Percentiles rank a stretch among this genome's conserved stretches.
Conservation (phyloP, 23 tunicate genomes). For the Diplosoma virens region DNA sequence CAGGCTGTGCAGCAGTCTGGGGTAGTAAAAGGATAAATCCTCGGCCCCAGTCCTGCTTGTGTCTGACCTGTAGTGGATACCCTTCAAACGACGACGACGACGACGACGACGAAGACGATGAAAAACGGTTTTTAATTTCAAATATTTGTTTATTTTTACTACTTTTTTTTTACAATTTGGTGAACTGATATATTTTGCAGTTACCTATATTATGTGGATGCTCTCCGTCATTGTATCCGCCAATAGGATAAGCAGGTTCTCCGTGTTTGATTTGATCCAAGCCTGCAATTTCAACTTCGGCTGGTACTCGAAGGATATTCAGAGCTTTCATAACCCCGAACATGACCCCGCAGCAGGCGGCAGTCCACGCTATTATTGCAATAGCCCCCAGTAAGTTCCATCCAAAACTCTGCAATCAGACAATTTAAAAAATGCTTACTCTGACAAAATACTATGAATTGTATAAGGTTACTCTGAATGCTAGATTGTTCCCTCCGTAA, state of each 20-base stretch:
- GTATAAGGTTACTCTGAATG: not conserved
- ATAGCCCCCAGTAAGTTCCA: constrained; percentile 78
- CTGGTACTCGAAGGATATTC: constrained; percentile 60
- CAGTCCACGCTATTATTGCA: constrained; percentile 67
- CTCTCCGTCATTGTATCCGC: constrained; percentile 31
- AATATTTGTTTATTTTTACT: too few species aligned
- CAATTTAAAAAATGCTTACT: not conserved
- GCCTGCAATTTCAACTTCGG: constrained; percentile 59
- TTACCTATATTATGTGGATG: too few species aligned
- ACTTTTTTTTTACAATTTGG: too few species aligned
- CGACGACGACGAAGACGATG: too few species aligned
- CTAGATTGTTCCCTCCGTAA: constrained; percentile 7
- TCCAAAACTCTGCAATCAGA: constrained; percentile 68
- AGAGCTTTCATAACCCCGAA: constrained; percentile 47
- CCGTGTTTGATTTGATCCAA: constrained; percentile 86
- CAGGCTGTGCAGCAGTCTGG: too few species aligned
- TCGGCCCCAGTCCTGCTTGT: too few species aligned
- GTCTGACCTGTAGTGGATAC: too few species aligned
- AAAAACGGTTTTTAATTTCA: too few species aligned
- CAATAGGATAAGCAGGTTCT: constrained; percentile 89
- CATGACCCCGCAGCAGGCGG: constrained; percentile 27
- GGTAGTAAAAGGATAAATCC: too few species aligned
- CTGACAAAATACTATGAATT: not conserved
- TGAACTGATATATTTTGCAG: too few species aligned
- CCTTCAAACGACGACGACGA: too few species aligned